These are phyloP conservation scores for Lepidothrix coronata DNA, from an alignment of 2,113 vertebrate genomes.

Conservation along the genomic window DNA sequence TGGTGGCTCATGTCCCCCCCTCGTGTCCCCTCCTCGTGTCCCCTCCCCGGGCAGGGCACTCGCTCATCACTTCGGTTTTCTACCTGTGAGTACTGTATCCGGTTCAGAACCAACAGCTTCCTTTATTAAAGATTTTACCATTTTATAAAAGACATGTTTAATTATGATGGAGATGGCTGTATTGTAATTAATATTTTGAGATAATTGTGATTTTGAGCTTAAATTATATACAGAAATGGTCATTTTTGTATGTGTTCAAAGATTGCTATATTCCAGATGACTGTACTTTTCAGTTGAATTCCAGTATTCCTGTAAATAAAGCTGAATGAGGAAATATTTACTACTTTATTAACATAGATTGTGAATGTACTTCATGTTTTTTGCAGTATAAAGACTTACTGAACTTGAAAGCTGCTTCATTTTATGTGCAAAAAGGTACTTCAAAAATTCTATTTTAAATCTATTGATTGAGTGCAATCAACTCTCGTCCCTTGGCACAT, in stretches of 20 bases:
- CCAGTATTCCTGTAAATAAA: constrained; percentile 91
- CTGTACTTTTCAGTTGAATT: constrained; percentile 84
- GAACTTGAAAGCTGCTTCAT: constrained; percentile 95
- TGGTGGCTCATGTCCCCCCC: constrained; percentile 32
- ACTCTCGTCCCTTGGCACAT: constrained; percentile 87
- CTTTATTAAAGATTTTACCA: constrained; percentile 79
- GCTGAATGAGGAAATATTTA: constrained; percentile 90
- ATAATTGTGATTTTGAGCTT: constrained; percentile 98
- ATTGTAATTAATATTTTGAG: constrained; percentile 98
- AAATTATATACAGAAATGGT: constrained; percentile 91
- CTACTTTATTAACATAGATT: constrained; percentile 92
- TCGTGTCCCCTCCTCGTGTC: not conserved
- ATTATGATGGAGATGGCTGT: constrained; percentile 86
- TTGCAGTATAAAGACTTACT: constrained; percentile 88
- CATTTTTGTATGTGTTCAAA: constrained; percentile 98
- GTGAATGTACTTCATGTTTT: constrained; percentile 97
- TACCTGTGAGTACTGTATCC: constrained; percentile 77
- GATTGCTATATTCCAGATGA: constrained; percentile 82
- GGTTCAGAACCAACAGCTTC: constrained; percentile 73
- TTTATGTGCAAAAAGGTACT: constrained; percentile 89
- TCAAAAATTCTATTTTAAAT: constrained; percentile 85
- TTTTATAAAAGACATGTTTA: constrained; percentile 82
- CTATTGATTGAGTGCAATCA: constrained; percentile 83
- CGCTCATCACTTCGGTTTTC: constrained; percentile 71
- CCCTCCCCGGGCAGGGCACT: constrained; percentile 15